Evolutionary conservation across 2,113 vertebrate species (phyloP).

Genomic region (Rana temporaria): DNA sequence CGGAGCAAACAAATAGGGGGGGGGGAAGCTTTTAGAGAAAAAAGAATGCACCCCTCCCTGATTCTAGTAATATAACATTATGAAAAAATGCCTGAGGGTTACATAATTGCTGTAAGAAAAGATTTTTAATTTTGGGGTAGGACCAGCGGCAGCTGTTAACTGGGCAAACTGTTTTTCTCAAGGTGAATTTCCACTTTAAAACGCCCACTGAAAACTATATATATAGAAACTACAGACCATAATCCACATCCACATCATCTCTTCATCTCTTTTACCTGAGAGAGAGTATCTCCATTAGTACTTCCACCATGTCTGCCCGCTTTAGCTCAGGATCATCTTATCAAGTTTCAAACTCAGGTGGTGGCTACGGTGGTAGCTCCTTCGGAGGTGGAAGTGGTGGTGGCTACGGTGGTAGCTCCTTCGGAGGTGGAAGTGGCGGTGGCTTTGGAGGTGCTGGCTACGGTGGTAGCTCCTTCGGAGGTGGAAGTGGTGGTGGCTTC

Average conservation of each 20-base stretch:
- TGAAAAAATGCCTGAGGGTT: neutral
- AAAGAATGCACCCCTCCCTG: neutral
- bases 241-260: neutral
- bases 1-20: neutral
- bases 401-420: slow-evolving; percentile 29
- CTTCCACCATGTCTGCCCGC: no score
- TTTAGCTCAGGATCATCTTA: no score
- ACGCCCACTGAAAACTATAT: neutral
- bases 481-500: no score
- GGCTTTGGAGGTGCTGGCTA: neutral
- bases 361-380: neutral
- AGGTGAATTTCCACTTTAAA: neutral
- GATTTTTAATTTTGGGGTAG: neutral
- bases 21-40: neutral
- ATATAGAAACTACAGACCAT: slow-evolving; percentile 4
- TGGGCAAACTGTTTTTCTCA: neutral
- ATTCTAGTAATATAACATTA: neutral
- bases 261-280: neutral
- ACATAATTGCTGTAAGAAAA: neutral
- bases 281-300: no score
- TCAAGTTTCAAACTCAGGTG: no score
- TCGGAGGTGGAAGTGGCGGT: neutral
- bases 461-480: neutral
- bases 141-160: slow-evolving; percentile 1
- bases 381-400: no score